Evolutionary conservation across 2,888 invertebrate genomes (phyloP).

Genomic region (Leucozona laternaria): DNA sequence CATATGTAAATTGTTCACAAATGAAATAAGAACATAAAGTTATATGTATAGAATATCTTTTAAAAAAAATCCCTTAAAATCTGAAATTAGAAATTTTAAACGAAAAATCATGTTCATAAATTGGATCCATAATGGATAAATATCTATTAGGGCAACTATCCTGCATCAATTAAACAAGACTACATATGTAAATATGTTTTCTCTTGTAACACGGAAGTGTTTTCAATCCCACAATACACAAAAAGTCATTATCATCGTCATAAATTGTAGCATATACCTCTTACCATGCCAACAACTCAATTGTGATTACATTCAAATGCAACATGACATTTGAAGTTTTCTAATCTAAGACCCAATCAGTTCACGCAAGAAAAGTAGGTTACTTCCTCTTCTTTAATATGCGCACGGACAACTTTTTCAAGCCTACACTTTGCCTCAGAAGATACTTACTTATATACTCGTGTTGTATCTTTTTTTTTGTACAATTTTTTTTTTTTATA

Average conservation of each 20-base stretch:
- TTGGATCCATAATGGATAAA: no score
- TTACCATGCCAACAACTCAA: conserved; percentile 10
- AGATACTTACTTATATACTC: conserved; percentile 4
- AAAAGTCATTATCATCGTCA: conserved; percentile 4
- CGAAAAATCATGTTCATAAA: no score
- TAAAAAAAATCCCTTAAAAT: no score
- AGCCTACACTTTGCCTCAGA: conserved; percentile 26
- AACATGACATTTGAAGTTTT: conserved; percentile 38
- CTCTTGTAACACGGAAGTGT: conserved; percentile 51
- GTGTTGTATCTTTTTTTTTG: conserved; percentile 16
- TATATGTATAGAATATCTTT: no score
- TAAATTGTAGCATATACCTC: conserved; percentile 5
- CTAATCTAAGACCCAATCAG: conserved; percentile 33
- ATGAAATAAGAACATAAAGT: no score
- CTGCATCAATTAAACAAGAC: no score
- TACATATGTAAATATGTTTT: neutral
- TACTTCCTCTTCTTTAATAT: conserved; percentile 37
- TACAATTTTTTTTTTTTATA: neutral
- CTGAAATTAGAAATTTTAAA: no score
- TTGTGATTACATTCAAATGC: conserved; percentile 26
- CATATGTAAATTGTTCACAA: no score
- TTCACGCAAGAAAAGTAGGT: conserved; percentile 32
- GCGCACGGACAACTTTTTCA: conserved; percentile 29
- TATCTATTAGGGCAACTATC: no score
- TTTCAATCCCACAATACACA: conserved; percentile 4